Evolutionary conservation across 1,140 invertebrate species (phyloP).

Genomic region (Aphelinus atriplicis): DNA sequence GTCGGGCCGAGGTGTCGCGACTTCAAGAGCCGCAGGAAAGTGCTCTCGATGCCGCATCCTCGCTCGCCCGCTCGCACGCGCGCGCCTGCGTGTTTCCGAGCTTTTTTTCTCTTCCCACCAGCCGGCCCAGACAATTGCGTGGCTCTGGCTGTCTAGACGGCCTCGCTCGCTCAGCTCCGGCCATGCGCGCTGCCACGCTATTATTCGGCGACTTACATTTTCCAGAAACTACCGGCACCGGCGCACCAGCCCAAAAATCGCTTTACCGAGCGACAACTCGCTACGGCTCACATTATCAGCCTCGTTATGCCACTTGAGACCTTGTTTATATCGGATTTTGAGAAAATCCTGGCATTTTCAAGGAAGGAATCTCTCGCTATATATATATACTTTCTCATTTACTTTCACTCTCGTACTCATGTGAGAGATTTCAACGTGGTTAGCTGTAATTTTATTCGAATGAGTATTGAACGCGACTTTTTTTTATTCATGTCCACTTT

Average conservation of each 20-base stretch:
- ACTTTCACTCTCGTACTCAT: too few relatives aligned
- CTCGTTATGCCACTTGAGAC: slow-evolving; percentile 16
- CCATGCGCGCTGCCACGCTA: background rate
- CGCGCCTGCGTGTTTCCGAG: slow-evolving; percentile 36
- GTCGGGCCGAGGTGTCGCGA: slow-evolving; percentile 42
- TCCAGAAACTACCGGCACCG: slow-evolving; percentile 46
- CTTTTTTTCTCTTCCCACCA: slow-evolving; percentile 45
- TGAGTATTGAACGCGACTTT: too few relatives aligned
- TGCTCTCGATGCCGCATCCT: background rate
- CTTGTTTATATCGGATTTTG: slow-evolving; percentile 23
- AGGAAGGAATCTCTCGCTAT: slow-evolving; percentile 2
- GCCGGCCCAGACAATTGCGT: slow-evolving; percentile 55
- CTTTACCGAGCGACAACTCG: slow-evolving; percentile 10
- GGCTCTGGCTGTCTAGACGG: slow-evolving; percentile 61
- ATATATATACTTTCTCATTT: too few relatives aligned
- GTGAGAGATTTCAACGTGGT: too few relatives aligned
- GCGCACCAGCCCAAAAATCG: background rate
- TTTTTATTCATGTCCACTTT: too few relatives aligned
- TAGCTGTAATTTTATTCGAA: too few relatives aligned
- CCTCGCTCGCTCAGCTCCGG: background rate
- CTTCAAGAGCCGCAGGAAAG: slow-evolving; percentile 16
- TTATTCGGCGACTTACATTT: slow-evolving; percentile 46
- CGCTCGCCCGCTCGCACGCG: background rate
- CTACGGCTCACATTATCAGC: slow-evolving; percentile 4
- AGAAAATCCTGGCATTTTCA: slow-evolving; percentile 19